Conservation (phyloP, 53 echinoderm and acorn worm genomes). For the Holothuria scabra region DNA sequence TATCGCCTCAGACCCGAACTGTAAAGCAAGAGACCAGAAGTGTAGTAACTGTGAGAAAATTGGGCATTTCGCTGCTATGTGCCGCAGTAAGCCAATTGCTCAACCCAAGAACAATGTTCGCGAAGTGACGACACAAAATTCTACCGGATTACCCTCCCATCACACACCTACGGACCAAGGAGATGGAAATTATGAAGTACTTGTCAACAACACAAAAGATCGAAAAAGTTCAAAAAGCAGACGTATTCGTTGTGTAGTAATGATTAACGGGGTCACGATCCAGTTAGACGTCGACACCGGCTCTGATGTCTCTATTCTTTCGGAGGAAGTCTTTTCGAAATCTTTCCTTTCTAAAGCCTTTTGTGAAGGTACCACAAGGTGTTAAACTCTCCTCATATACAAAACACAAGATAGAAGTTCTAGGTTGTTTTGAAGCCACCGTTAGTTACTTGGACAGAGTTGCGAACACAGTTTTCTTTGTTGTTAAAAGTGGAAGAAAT, state of each 20-base stretch:
- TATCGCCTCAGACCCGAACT: too few species aligned
- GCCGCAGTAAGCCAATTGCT: neutral
- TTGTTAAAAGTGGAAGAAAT: constrained; percentile 9
- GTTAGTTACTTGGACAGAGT: neutral
- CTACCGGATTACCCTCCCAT: neutral
- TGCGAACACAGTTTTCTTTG: neutral
- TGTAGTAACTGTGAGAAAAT: too few species aligned
- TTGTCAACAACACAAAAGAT: too few species aligned
- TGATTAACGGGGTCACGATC: neutral
- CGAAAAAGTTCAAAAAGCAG: neutral
- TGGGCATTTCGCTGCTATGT: too few species aligned
- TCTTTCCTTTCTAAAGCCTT: too few species aligned
- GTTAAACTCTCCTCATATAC: too few species aligned
- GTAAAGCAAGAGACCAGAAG: too few species aligned
- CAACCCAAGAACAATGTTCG: neutral
- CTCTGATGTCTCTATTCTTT: neutral
- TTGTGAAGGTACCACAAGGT: too few species aligned
- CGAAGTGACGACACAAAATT: neutral
- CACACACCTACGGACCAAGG: neutral
- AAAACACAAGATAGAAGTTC: too few species aligned
- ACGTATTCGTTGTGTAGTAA: neutral
- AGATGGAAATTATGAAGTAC: constrained; percentile 11
- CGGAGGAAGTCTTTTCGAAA: neutral
- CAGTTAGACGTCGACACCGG: constrained; percentile 5
- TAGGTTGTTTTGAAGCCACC: too few species aligned